phyloP scores from a whole-genome alignment of 2,113 vertebrate genomes.

The Numenius arquata region DNA sequence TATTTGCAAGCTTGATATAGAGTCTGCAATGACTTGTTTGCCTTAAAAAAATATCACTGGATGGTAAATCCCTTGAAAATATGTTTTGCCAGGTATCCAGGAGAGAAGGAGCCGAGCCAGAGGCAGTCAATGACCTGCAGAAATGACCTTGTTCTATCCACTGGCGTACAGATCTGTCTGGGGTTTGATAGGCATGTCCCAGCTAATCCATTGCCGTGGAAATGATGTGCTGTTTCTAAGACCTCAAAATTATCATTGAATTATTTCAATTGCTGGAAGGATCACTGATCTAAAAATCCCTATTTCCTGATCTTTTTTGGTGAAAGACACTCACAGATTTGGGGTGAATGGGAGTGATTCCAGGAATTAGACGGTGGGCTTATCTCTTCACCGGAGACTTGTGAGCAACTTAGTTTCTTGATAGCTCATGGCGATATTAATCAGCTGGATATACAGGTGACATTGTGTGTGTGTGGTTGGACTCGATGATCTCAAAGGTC shows the following conservation, averaged over 20 bases:
- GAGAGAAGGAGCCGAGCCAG: neutral
- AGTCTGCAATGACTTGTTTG: neutral
- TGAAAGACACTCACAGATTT: neutral
- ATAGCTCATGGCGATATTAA: neutral
- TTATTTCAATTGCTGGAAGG: neutral
- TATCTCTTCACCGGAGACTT: neutral
- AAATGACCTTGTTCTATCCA: neutral
- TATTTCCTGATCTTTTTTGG: neutral
- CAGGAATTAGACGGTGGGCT: neutral
- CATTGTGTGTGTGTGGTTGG: too few species aligned
- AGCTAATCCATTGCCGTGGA: neutral
- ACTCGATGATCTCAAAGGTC: too few species aligned
- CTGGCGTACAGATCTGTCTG: too few species aligned
- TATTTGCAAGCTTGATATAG: neutral
- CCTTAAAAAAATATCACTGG: neutral
- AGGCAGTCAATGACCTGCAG: neutral
- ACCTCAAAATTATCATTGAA: neutral
- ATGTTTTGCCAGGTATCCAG: fast-evolving
- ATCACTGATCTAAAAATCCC: neutral
- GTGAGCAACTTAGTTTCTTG: neutral
- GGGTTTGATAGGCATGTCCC: neutral
- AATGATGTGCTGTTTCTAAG: neutral
- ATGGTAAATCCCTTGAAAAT: neutral
- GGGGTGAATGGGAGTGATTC: neutral
- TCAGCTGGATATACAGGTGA: neutral